phyloP scores from a whole-genome alignment of 2,888 invertebrate genomes.

The Heliconius cydno region DNA sequence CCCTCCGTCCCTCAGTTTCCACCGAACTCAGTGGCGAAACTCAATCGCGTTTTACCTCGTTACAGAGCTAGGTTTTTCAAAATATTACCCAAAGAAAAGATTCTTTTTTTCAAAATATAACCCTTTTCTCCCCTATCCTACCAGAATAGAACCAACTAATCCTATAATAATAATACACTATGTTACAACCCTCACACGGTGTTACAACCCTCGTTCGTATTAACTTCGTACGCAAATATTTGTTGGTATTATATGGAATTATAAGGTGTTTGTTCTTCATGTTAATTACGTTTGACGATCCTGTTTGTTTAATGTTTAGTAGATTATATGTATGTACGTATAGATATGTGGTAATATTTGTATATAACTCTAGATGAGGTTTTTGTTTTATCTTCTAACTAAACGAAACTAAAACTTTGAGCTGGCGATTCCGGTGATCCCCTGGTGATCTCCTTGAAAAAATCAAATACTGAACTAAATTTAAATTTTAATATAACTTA shows the following conservation, averaged over 20 bases:
- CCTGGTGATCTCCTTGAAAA: no score
- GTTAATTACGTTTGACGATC: slow-evolving; percentile 33
- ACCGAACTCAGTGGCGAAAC: no score
- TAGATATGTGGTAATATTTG: background rate
- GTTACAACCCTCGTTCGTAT: slow-evolving; percentile 32
- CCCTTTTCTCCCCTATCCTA: background rate
- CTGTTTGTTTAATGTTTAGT: background rate
- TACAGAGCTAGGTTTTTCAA: no score
- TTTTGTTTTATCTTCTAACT: no score
- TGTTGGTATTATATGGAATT: slow-evolving; percentile 36
- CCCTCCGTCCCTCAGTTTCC: no score
- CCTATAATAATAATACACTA: slow-evolving; percentile 8
- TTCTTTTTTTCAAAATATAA: no score
- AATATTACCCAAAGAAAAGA: background rate
- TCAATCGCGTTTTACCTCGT: no score
- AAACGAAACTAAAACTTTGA: no score
- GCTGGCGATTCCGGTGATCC: no score
- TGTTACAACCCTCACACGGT: slow-evolving; percentile 10
- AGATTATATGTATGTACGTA: background rate
- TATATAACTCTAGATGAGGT: background rate
- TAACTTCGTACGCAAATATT: slow-evolving; percentile 43
- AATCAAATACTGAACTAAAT: no score
- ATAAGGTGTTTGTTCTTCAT: slow-evolving; percentile 34
- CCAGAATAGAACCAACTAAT: slow-evolving; percentile 1
- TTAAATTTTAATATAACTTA: background rate